Base-by-base conservation (phyloP, 2,888 invertebrate species). In the Strigamia maritima region DNA sequence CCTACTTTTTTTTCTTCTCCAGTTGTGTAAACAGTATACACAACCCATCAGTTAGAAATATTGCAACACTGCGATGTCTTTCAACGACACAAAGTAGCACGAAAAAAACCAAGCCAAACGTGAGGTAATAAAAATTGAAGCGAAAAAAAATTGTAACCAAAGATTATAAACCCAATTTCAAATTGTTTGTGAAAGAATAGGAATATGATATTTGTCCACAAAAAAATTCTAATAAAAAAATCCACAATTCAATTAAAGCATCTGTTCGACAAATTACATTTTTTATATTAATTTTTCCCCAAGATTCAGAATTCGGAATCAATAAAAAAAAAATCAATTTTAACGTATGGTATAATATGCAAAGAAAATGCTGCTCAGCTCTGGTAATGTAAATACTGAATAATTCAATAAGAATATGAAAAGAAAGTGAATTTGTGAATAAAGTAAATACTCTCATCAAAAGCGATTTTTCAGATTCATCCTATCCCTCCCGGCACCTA, bases 1-100 rank as follows among this genome's bases (percentile, higher is more conserved):
- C 14, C 26, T 65, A 8, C 26, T 65, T 24, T 65, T 65, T 65
- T 60, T 60, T 6, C n/a, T 10, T 10, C 12, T 26, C 26, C 24
- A 49, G 49, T 49, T 49, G 24, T 65, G 65, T 65, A 24, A 12
- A 65, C 26, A 65, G 65, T 65, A 24, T 26, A 65, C 26, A 65
- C 22, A 65, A 65, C 26, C 65, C 26, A 65, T 65, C 65, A 65
- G 24, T 65, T 65, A 65, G 26, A 65, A 65, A 65, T 65, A 65
- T 26, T 65, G 65, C 65, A 65, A 65, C 65, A 22, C 24, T 14
- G 65, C 65, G 65, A 26, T 26, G 65, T 26, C 65, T 2, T 65
- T 65, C 65, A 65, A 65, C 24, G 26, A 65, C 65, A 24, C 65
- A 65, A 65, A 65, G 24, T 60, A 60, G 24, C 2, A 19, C 3